Conservation (phyloP, 2,113 vertebrate genomes). For the Parus major region DNA sequence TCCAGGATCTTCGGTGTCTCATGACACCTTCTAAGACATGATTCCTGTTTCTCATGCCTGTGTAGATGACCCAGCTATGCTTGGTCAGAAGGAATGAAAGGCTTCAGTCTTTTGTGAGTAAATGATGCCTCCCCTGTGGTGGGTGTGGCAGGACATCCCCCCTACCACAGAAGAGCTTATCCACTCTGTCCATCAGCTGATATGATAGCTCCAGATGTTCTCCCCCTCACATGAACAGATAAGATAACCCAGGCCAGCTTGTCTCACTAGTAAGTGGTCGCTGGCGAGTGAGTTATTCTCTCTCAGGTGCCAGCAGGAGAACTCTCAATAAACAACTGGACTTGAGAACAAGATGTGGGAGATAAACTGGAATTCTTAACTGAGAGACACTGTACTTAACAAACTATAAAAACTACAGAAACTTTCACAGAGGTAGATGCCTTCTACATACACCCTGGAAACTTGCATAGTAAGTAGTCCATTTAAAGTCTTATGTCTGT, state of each 20-base stretch:
- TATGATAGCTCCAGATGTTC: fast-evolving
- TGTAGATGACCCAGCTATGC: neutral
- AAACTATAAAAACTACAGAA: neutral
- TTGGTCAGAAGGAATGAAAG: neutral
- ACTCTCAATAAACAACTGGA: neutral
- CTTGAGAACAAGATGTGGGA: neutral
- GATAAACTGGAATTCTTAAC: neutral
- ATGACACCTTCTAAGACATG: neutral
- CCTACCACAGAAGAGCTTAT: neutral
- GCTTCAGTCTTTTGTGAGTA: neutral
- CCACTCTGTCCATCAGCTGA: neutral
- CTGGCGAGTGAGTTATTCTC: neutral
- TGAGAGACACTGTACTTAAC: neutral
- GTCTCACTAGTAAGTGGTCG: neutral
- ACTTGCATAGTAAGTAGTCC: neutral
- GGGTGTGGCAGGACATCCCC: neutral
- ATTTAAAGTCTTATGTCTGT: neutral
- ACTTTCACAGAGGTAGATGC: neutral
- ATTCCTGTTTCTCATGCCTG: neutral
- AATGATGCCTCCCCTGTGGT: neutral
- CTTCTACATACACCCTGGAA: neutral
- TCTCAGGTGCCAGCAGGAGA: neutral
- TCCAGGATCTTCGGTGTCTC: neutral
- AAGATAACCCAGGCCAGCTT: neutral
- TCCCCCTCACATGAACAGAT: neutral